Percentiles rank a stretch among this genome's conserved stretches.
Conservation (phyloP, 2,888 invertebrate species). For the Cephus pulcher region DNA sequence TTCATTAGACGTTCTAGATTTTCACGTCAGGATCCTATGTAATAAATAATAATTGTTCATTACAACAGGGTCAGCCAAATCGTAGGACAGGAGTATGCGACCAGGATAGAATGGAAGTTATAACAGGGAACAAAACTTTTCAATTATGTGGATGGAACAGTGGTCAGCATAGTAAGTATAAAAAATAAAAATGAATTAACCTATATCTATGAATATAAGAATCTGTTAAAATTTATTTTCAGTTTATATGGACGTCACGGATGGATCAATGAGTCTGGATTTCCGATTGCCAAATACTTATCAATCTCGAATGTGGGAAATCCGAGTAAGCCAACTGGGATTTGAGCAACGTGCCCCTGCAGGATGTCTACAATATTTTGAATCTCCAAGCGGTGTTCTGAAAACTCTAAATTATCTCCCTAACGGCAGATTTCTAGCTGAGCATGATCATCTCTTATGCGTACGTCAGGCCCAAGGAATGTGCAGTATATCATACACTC, state of each 20-base stretch:
- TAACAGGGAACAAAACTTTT: constrained; percentile 64
- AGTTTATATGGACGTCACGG: constrained; percentile 79
- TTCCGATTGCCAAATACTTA: constrained; percentile 72
- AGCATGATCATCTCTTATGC: constrained; percentile 83
- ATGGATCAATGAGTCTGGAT: constrained; percentile 68
- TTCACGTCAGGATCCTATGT: not conserved
- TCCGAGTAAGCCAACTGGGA: constrained; percentile 81
- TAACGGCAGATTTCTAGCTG: constrained; percentile 83
- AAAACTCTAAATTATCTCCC: constrained; percentile 86
- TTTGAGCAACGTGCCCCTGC: constrained; percentile 82
- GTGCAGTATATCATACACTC: constrained; percentile 82
- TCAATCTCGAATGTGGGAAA: constrained; percentile 81
- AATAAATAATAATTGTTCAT: not conserved
- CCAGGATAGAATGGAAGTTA: constrained; percentile 72
- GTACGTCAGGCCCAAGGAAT: constrained; percentile 76
- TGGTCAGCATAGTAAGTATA: constrained; percentile 81
- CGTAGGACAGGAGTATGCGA: constrained; percentile 82
- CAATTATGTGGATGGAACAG: constrained; percentile 85
- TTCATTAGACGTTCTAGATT: not conserved
- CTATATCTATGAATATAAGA: not conserved
- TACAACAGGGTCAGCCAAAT: constrained; percentile 82
- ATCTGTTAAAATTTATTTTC: constrained; percentile 41
- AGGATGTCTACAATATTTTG: constrained; percentile 82
- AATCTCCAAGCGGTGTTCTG: constrained; percentile 72
- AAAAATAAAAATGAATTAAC: not conserved